Base-by-base conservation (phyloP, 2,888 invertebrate genomes). In the Norana najaformis region DNA sequence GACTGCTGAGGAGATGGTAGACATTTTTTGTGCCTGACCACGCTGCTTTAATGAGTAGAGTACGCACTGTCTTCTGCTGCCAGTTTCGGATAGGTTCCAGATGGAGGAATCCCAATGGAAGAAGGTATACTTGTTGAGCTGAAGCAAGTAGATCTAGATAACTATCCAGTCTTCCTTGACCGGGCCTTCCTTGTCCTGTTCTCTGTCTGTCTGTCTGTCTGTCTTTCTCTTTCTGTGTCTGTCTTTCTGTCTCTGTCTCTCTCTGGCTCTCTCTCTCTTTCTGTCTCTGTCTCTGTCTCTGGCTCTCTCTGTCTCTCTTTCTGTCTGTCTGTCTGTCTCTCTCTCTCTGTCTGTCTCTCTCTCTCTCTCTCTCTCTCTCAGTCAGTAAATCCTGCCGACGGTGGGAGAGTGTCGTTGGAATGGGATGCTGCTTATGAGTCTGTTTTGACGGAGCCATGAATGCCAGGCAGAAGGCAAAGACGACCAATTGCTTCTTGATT, bases 401-500 rank as follows among this genome's bases (percentile, higher is more conserved):
- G 41, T 1, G 13, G 16, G 41, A 41, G 41, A 41, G 41, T 41
- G 41, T 1, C 41, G 41, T 41, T 41, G 18, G 41, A 41, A 41
- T 41, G 41, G 41, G 41, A 41, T 41, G 41, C 41, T 41, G 41
- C 8, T 41, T 41, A 13, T 41, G 16, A 1, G 41, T 41, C 14
- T 13, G 14, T 41, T 41, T 41, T 18, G 5, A 41, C 16, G n/a
- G 69, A 69, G 69, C 69, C n/a, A 69, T 11, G n/a, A n/a, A n/a
- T 13, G 69, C 69, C 69, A 69, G 69, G 53, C 2, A 53, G 53
- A 5, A 23, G 30, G 69, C 69, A 69, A n/a, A 69, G 30, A 47
- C 47, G 47, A 47, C 47, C 47, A 47, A 69, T 69, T 69, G 69
- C n/a, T 69, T n/a, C n/a, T 69, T 69, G 69, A 69, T 69, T 69